These are phyloP conservation scores for Enoplosus armatus DNA, from an alignment of 2,797 vertebrate genomes.

Conservation along the genomic window DNA sequence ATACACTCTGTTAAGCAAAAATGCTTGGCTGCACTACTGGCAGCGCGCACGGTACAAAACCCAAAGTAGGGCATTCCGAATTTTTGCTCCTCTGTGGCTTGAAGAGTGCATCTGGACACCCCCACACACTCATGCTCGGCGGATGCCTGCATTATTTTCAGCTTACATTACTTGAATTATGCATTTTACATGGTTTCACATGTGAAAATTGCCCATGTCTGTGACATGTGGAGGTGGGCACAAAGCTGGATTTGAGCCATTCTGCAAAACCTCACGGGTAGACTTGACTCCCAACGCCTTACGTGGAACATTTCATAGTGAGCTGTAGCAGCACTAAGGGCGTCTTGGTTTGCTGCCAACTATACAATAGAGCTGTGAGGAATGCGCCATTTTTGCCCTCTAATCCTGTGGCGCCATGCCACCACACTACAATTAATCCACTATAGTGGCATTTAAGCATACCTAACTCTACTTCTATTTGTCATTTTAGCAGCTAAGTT, in stretches of 20 bases:
- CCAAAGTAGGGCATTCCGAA: slow-evolving; percentile 73
- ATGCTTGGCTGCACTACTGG: slow-evolving; percentile 56
- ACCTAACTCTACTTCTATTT: slow-evolving; percentile 47
- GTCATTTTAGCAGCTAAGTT: slow-evolving; percentile 23
- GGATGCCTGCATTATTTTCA: slow-evolving; percentile 68
- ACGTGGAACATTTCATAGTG: slow-evolving; percentile 52
- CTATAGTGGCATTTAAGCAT: slow-evolving; percentile 53
- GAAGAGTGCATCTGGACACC: slow-evolving; percentile 65
- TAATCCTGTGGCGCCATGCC: slow-evolving; percentile 55
- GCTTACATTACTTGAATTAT: slow-evolving; percentile 67
- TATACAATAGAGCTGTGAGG: slow-evolving; percentile 58
- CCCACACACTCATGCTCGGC: slow-evolving; percentile 43
- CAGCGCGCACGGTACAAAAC: slow-evolving; percentile 31
- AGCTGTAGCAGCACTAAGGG: slow-evolving; percentile 46
- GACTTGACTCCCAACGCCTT: slow-evolving; percentile 54
- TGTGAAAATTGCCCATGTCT: slow-evolving; percentile 69
- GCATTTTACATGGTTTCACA: slow-evolving; percentile 65
- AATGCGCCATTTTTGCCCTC: slow-evolving; percentile 60
- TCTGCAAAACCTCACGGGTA: slow-evolving; percentile 61
- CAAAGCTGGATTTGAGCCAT: slow-evolving; percentile 57
- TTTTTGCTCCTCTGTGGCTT: slow-evolving; percentile 61
- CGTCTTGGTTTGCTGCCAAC: slow-evolving; percentile 65
- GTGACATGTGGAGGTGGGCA: slow-evolving; percentile 63
- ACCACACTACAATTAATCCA: slow-evolving; percentile 56
- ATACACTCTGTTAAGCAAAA: slow-evolving; percentile 65